A percentile compares a stretch with the other conserved stretches of the same genome.
Evolutionary conservation across 2,888 invertebrate species (phyloP).

Genomic region (Meta bourneti): DNA sequence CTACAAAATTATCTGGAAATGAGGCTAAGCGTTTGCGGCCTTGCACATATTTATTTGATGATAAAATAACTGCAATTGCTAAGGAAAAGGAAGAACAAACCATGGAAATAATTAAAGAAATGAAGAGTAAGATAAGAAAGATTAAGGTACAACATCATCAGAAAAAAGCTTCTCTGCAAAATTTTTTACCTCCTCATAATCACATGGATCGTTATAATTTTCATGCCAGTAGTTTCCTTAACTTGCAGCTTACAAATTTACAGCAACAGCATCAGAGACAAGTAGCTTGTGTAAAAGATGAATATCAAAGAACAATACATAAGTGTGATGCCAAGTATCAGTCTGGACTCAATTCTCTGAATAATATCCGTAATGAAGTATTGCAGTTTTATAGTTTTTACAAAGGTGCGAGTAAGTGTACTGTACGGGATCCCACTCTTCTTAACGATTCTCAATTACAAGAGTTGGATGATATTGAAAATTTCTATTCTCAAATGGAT

Average conservation of each 20-base stretch:
- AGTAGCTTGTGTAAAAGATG: neutral
- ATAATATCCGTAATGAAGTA: constrained; percentile 47
- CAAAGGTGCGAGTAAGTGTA: constrained; percentile 30
- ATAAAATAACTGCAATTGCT: constrained; percentile 32
- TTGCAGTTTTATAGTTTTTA: constrained; percentile 66
- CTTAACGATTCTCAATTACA: constrained; percentile 48
- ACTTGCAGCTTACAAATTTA: neutral
- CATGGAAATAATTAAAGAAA: neutral
- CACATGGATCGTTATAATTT: neutral
- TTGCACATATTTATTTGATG: constrained; percentile 55
- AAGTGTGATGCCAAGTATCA: neutral
- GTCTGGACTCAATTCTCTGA: constrained; percentile 17
- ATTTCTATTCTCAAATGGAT: constrained; percentile 37
- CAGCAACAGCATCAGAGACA: neutral
- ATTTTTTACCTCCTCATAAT: neutral
- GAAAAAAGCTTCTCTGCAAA: neutral
- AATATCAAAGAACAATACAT: neutral
- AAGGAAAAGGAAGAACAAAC: neutral
- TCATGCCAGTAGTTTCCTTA: neutral
- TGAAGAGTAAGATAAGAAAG: constrained; percentile 11
- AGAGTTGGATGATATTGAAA: constrained; percentile 64
- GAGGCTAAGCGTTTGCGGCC: constrained; percentile 26
- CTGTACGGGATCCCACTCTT: constrained; percentile 34
- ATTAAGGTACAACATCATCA: neutral
- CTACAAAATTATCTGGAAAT: neutral